Evolutionary conservation across 2,797 vertebrate species (phyloP).

Genomic region (Cossypha caffra): DNA sequence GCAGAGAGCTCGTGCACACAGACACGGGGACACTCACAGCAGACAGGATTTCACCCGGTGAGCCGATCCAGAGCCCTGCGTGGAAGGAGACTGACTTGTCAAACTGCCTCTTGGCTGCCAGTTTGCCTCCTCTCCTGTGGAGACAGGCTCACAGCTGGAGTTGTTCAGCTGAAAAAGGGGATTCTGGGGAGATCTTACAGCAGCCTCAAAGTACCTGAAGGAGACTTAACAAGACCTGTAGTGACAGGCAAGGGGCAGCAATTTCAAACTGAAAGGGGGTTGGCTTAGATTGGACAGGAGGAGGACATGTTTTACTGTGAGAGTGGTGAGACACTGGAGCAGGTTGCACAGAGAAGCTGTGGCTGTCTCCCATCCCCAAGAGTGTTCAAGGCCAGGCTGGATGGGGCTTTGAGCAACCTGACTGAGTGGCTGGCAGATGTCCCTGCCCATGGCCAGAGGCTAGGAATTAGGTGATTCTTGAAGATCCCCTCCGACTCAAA

Average conservation of each 20-base stretch:
- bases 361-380: not conserved
- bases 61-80: not conserved
- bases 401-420: not conserved
- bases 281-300: not conserved
- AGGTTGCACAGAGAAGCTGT: not conserved
- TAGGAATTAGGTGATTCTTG: too few relatives aligned
- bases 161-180: not conserved
- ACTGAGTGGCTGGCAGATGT: fast-evolving
- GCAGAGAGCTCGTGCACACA: fast-evolving
- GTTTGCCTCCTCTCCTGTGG: not conserved
- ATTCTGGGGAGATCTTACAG: fast-evolving
- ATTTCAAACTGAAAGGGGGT: not conserved
- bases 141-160: not conserved
- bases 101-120: not conserved
- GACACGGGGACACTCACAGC: not conserved
- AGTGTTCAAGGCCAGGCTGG: not conserved
- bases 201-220: not conserved
- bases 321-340: not conserved
- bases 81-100: not conserved
- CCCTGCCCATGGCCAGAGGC: not conserved
- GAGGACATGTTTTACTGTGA: not conserved
- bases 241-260: not conserved
- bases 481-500: not conserved
- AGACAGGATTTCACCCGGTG: not conserved
- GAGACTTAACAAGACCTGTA: not conserved